phyloP scores from a whole-genome alignment of 1,140 invertebrate genomes.

The Stegodyphus dumicola region DNA sequence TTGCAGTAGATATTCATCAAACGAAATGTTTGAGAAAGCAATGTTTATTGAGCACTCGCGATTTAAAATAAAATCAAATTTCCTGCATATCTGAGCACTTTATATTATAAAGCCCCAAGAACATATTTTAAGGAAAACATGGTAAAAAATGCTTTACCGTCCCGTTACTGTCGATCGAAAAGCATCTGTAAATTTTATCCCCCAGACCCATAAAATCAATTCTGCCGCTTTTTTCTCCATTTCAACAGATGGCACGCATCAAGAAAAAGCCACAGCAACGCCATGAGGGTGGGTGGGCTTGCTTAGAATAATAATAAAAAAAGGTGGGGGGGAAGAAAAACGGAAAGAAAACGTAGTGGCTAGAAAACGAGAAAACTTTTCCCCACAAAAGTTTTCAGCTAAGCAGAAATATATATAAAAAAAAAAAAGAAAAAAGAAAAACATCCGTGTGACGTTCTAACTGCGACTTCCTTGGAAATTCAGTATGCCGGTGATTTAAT shows the following conservation, averaged over 20 bases:
- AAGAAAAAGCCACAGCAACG: slow-evolving; percentile 22
- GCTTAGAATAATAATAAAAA: too few species aligned
- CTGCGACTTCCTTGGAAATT: slow-evolving; percentile 25
- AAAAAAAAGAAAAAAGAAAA: background rate
- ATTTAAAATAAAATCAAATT: background rate
- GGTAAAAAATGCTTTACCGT: background rate
- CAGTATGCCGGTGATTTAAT: slow-evolving; percentile 38
- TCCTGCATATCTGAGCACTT: background rate
- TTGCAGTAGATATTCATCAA: background rate
- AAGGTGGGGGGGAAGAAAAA: background rate
- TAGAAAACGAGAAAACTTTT: slow-evolving; percentile 52
- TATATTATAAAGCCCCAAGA: too few species aligned
- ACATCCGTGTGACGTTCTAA: background rate
- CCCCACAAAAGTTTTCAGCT: slow-evolving; percentile 44
- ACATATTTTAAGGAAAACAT: too few species aligned
- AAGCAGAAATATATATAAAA: background rate
- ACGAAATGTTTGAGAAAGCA: background rate
- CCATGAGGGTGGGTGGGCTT: too few species aligned
- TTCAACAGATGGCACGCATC: slow-evolving; percentile 50
- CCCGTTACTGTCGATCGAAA: slow-evolving; percentile 16
- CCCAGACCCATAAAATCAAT: slow-evolving; percentile 45
- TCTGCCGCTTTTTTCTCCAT: slow-evolving; percentile 14
- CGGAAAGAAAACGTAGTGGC: slow-evolving; percentile 12
- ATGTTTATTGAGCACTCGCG: background rate
- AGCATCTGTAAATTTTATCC: slow-evolving; percentile 53